Base-by-base conservation (phyloP, 2,113 vertebrate species). In the Mungos mungo region DNA sequence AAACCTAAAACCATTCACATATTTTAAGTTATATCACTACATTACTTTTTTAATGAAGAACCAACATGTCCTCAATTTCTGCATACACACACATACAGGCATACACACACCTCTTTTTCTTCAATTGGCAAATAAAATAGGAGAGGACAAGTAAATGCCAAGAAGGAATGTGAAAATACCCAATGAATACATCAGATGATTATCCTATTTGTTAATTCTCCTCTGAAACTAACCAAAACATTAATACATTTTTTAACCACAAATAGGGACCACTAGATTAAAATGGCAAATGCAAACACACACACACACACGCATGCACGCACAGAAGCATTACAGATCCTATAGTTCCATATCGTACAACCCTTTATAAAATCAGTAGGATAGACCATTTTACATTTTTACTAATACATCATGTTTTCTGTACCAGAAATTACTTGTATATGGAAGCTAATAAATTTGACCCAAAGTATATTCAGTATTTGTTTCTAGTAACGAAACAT, bases 381-480 rank as follows among this genome's bases (percentile, higher is more conserved):
- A 13, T 68, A 93, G 13, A 50, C 0, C 29, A 82, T 69, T 80
- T 54, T 74, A 85, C 66, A 12, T 72, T 87, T 85, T 84, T 52
- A 88, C 66, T 89, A 91, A 65, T 3, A 81, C 13, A 88, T 1
- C 41, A 81, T 57, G 33, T 10, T 77, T 88, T 92, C 52, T 93
- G 2, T 76, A 93, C 69, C 71, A 94, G 41, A 88, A 52, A 96
- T 77, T 84, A 95, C 14, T 54, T 95, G 2, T 11, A 92, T 29
- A 60, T 1, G 4, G 6, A 89, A 19, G 47, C 33, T 85, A 96
- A 76, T 63, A 97, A 86, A 95, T 85, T 38, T 96, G 57, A 84
- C 27, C 45, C 52, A 52, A 95, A 94, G 90, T 88, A 95, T 23
- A 76, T 76, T 93, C 69, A 74, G 50, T 38, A 31, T 96, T 63